Conservation (phyloP, 2,797 vertebrate genomes). For the Neomorphus geoffroyi region DNA sequence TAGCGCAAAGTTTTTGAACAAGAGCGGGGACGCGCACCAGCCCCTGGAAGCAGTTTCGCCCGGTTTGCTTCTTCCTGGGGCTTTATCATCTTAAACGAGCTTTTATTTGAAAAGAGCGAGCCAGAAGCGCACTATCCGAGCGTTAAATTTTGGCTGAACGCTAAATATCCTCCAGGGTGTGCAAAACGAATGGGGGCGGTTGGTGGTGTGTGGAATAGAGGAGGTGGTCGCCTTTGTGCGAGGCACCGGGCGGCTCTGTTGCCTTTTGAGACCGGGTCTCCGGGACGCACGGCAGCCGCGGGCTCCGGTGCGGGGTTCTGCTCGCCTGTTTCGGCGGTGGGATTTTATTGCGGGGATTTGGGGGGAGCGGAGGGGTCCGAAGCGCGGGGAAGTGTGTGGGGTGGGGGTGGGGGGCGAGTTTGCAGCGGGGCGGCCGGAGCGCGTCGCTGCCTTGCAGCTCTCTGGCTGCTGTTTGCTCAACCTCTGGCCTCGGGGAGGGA, state of each 20-base stretch:
- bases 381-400: not conserved
- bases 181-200: not conserved
- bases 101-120: constrained; percentile 8
- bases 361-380: not conserved
- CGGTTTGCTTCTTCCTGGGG: not conserved
- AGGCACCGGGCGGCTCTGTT: not conserved
- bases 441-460: not conserved
- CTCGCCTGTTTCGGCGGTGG: not conserved
- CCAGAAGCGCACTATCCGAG: constrained; percentile 40
- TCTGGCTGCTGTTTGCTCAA: not conserved
- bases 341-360: not conserved
- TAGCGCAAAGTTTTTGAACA: constrained; percentile 51
- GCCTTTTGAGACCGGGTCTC: not conserved
- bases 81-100: constrained; percentile 12
- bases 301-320: not conserved
- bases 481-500: not conserved
- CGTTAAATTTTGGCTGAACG: constrained; percentile 49
- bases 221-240: not conserved
- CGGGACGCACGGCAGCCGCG: not conserved
- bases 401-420: no score
- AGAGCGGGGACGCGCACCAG: not conserved
- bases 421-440: not conserved
- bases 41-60: constrained; percentile 10
- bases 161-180: not conserved
- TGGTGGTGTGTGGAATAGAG: not conserved